These are phyloP conservation scores for Epistrophe eligans DNA, from an alignment of 2,888 invertebrate genomes.

Conservation along the genomic window DNA sequence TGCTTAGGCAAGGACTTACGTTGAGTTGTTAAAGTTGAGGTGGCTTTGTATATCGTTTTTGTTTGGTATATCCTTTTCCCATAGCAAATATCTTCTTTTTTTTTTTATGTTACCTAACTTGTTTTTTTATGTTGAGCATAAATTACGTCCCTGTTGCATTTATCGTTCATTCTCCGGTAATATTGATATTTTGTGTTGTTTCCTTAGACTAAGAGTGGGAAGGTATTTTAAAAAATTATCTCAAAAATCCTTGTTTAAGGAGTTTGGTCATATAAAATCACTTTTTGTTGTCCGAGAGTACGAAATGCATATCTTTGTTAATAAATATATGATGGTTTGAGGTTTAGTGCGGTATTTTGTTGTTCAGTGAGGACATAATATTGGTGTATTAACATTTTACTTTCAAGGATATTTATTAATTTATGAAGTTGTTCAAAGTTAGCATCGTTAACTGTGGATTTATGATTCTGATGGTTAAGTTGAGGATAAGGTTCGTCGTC, in stretches of 20 bases:
- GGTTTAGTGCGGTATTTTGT: slow-evolving; percentile 3
- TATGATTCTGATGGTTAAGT: slow-evolving; percentile 17
- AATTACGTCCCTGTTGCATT: slow-evolving; percentile 66
- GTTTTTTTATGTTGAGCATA: slow-evolving; percentile 62
- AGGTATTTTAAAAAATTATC: slow-evolving; percentile 9
- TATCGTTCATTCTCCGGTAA: background rate
- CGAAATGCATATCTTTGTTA: slow-evolving; percentile 54
- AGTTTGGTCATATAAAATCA: slow-evolving; percentile 60
- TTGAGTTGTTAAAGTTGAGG: slow-evolving; percentile 33
- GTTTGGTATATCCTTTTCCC: slow-evolving; percentile 20
- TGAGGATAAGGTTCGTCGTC: slow-evolving; percentile 44
- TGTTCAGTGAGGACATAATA: background rate
- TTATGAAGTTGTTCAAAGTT: slow-evolving; percentile 63
- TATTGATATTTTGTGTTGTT: background rate
- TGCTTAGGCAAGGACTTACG: slow-evolving; percentile 2
- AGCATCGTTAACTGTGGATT: slow-evolving; percentile 61
- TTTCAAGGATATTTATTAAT: slow-evolving; percentile 55
- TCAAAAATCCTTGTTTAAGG: slow-evolving; percentile 38
- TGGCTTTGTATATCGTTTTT: slow-evolving; percentile 34
- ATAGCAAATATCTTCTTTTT: background rate
- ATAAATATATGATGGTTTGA: background rate
- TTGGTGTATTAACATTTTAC: background rate
- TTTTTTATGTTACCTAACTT: slow-evolving; percentile 36
- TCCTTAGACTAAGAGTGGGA: background rate
- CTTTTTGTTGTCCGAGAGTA: slow-evolving; percentile 66